Evolutionary conservation across 2,888 invertebrate genomes (phyloP).

Genomic region (Tolmerus cingulatus): DNA sequence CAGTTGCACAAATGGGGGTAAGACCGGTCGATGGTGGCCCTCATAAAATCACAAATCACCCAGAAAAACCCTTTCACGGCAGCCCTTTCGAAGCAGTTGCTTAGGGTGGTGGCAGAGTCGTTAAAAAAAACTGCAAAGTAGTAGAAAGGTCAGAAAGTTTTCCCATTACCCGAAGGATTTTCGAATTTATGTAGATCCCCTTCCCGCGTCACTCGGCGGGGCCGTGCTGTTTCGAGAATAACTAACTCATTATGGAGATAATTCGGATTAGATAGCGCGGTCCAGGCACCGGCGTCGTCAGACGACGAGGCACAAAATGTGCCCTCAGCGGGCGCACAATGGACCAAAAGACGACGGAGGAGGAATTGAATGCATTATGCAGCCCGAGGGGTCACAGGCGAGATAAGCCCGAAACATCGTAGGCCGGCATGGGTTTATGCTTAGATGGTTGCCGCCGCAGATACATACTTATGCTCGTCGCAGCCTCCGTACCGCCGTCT

Average conservation of each 20-base stretch:
- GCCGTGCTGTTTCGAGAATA: not conserved
- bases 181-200: not conserved
- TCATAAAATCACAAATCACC: not conserved
- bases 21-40: not conserved
- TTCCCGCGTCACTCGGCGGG: not conserved
- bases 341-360: not conserved
- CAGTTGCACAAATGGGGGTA: not conserved
- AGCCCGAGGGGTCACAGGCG: conserved; percentile 15
- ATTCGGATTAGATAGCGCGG: conserved; percentile 10
- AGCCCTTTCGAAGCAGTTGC: not conserved
- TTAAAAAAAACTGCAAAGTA: not conserved
- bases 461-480: not conserved
- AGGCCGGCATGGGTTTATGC: not conserved
- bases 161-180: conserved; percentile 15
- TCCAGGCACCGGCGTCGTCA: not conserved
- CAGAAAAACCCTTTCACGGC: not conserved
- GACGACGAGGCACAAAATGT: not conserved
- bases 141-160: not conserved
- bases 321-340: not conserved
- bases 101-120: not conserved
- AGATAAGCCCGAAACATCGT: not conserved
- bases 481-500: not conserved
- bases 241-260: conserved; percentile 19
- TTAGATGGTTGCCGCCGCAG: not conserved
- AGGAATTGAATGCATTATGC: conserved; percentile 24